Evolutionary conservation across 2,797 vertebrate species (phyloP).

Genomic region (Acipenser transmontanus): DNA sequence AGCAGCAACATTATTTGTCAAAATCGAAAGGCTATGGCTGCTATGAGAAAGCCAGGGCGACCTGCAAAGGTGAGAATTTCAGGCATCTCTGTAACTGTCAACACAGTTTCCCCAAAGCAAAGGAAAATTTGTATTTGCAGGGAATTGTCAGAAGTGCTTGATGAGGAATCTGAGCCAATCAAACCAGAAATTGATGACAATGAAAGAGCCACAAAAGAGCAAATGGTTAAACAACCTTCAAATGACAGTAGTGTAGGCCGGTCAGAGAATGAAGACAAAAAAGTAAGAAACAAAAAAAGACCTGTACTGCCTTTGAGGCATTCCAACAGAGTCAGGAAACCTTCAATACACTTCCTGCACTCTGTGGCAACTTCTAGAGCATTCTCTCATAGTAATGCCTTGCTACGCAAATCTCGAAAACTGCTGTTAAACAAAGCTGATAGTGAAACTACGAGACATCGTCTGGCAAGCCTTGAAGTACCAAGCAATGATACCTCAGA

Average conservation of each 20-base stretch:
- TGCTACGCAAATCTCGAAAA: slow-evolving; percentile 74
- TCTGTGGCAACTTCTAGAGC: slow-evolving; percentile 74
- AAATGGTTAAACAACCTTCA: slow-evolving; percentile 44
- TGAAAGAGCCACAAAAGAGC: slow-evolving; percentile 49
- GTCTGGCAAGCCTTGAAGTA: slow-evolving; percentile 49
- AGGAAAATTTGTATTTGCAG: slow-evolving; percentile 79
- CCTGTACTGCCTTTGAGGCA: slow-evolving; percentile 58
- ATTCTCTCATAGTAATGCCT: slow-evolving; percentile 72
- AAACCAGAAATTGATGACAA: slow-evolving; percentile 34
- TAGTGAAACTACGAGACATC: slow-evolving; percentile 49
- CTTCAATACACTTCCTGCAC: slow-evolving; percentile 77
- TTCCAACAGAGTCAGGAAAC: slow-evolving; percentile 75
- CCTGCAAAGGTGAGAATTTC: slow-evolving; percentile 92
- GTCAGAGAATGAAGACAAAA: slow-evolving; percentile 23
- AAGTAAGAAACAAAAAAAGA: slow-evolving; percentile 30
- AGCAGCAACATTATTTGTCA: slow-evolving; percentile 66
- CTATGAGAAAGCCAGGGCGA: slow-evolving; percentile 80
- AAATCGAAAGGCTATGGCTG: slow-evolving; percentile 57
- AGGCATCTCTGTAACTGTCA: slow-evolving; percentile 86
- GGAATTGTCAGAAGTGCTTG: slow-evolving; percentile 43
- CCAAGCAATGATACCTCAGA: slow-evolving; percentile 41
- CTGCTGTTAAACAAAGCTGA: slow-evolving; percentile 72
- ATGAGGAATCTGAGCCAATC: slow-evolving; percentile 20
- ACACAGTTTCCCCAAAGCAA: slow-evolving; percentile 75
- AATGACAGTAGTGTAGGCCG: slow-evolving; percentile 33